Percentiles rank a stretch among this genome's conserved stretches.
Conservation (phyloP, 2,888 invertebrate species). For the Perizoma affinitatum region DNA sequence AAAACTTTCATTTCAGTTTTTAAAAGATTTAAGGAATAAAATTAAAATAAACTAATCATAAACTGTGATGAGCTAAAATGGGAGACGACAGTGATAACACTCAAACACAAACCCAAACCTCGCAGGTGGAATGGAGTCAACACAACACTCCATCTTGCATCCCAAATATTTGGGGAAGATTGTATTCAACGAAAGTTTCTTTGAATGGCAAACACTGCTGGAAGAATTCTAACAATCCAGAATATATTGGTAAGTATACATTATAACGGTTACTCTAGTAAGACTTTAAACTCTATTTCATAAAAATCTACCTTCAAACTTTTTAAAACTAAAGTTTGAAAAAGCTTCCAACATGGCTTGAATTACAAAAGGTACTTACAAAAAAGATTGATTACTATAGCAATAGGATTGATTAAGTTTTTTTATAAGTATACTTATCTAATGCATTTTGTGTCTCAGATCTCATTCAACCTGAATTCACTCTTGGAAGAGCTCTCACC, state of each 20-base stretch:
- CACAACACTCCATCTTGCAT: slow-evolving; percentile 65
- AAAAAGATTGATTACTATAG: neutral
- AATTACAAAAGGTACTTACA: too few relatives aligned
- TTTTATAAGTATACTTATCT: neutral
- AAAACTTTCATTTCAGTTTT: neutral
- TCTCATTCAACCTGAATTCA: slow-evolving; percentile 79
- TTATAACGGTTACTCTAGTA: neutral
- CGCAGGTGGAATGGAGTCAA: slow-evolving; percentile 78
- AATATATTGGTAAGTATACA: slow-evolving; percentile 68
- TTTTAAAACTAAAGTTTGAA: slow-evolving; percentile 1
- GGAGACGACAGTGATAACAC: slow-evolving; percentile 67
- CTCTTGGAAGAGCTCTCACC: slow-evolving; percentile 75
- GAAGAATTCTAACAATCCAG: slow-evolving; percentile 56
- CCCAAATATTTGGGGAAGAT: slow-evolving; percentile 79
- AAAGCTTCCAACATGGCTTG: neutral
- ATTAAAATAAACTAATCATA: neutral
- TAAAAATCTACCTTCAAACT: slow-evolving; percentile 27
- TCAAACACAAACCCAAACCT: slow-evolving; percentile 79
- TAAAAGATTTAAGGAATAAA: too few relatives aligned
- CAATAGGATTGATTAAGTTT: too few relatives aligned
- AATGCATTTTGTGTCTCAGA: slow-evolving; percentile 59
- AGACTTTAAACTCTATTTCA: too few relatives aligned
- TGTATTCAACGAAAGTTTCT: slow-evolving; percentile 72
- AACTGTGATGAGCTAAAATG: slow-evolving; percentile 49
- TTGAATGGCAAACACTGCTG: slow-evolving; percentile 62